Base-by-base conservation (phyloP, 2,797 vertebrate species). In the Dipus sagitta region DNA sequence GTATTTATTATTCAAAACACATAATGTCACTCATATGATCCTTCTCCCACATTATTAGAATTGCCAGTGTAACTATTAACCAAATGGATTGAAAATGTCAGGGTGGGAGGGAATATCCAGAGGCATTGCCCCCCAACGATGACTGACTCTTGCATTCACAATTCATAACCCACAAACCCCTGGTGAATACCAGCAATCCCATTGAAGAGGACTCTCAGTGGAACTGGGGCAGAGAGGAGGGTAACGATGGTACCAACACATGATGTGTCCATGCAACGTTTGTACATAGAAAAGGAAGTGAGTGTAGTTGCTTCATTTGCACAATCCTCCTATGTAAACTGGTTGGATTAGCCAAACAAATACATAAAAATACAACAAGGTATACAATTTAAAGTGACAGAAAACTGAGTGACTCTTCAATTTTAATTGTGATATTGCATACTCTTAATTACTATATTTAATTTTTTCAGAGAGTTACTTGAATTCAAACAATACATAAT, bases 401-500 rank as follows among this genome's bases (percentile, higher is more conserved):
- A 88, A 90, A 93, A 74, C 18, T 1, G 0, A 3, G 54, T 28
- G 12, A 1, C 8, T 70, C 2, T 72, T 71, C 1, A 84, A n/a
- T 70, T 82, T 84, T n/a, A 47, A 26, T 28, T 87, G 10, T 64
- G 42, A 9, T 65, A 2, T 4, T 65, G 1, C 18, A 47, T 79
- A 2, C 6, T 77, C 1, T 91, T 87, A 96, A 92, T 26, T 78
- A 28, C 12, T 32, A 38, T 34, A 65, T 81, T 81, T 93, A 2
- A 38, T 85, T 77, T 20, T 96, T 67, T 78, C 47, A 84, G 34
- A 38, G 3, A 2, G 18, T 64, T 88, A 88, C 76, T 64, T 26
- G 94, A 13, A 90, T 34, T 20, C 65, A 93, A 87, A 89, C 80
- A 87, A 85, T 95, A 38, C 24, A 83, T 14, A 90, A 95, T 67